Percentiles rank a stretch among this genome's conserved stretches.
These are phyloP conservation scores for Alaudala cheleensis DNA, from an alignment of 2,113 vertebrate genomes.

Conservation along the genomic window DNA sequence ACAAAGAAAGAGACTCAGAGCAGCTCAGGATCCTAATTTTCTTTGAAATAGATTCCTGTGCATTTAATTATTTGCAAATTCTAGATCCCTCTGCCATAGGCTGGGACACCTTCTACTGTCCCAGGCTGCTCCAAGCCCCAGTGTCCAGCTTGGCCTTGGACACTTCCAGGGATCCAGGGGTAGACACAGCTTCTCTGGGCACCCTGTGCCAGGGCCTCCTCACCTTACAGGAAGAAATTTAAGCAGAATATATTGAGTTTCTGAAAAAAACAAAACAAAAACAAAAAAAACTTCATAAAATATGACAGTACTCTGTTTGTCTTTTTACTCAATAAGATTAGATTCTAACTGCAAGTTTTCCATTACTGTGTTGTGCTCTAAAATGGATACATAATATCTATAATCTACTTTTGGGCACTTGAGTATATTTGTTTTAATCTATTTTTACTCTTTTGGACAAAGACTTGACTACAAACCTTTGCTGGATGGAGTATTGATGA, in stretches of 20 bases:
- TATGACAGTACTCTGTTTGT: not conserved
- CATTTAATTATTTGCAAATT: not conserved
- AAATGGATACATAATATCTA: not conserved
- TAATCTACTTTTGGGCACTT: not conserved
- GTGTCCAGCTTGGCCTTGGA: fast-evolving
- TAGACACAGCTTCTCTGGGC: not conserved
- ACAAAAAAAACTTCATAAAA: not conserved
- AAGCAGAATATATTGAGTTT: not conserved
- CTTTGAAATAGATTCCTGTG: not conserved
- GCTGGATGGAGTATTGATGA: too few species aligned
- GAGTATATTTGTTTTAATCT: not conserved
- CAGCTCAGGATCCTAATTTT: not conserved
- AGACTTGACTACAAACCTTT: not conserved
- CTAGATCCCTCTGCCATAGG: not conserved
- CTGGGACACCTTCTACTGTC: fast-evolving
- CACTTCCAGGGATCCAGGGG: not conserved
- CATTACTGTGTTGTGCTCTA: not conserved
- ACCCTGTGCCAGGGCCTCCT: not conserved
- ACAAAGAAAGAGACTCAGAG: not conserved
- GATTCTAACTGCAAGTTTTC: not conserved
- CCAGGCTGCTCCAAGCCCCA: not conserved
- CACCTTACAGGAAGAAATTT: fast-evolving
- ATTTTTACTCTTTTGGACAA: not conserved
- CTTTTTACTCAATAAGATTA: not conserved
- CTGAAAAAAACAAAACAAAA: not conserved